Base-by-base conservation (phyloP, 2,888 invertebrate species). In the Chloroclysta siterata region DNA sequence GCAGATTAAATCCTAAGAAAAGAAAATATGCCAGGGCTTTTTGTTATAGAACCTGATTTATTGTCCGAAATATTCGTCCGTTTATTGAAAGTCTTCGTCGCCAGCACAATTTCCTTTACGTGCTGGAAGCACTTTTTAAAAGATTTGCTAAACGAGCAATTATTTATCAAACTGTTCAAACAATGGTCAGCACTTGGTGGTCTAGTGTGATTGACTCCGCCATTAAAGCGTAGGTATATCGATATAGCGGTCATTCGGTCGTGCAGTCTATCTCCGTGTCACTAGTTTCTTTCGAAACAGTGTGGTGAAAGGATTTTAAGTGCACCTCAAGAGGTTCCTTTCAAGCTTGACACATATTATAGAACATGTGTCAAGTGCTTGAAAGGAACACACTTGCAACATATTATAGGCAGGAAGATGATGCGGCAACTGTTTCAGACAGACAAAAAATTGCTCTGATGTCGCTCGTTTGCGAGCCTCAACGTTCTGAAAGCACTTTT, bases 81-180 rank as follows among this genome's bases (percentile, higher is more conserved):
- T 78, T 74, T 75, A 79, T 80, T 76, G 79, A 79, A 80, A 76
- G 75, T 67, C 71, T 70, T 64, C 65, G 65, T 73, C 63, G 60
- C 60, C 33, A 57, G 51, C 68, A 63, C 71, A 73, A 72, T 71
- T 74, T 72, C 70, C 69, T 70, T 72, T 72, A 71, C 67, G 65
- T 69, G 63, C 63, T 74, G 71, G 83, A 83, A 87, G 84, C 87
- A 81, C 82, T 89, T 87, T 88, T 88, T 87, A 86, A 87, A 53
- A 46, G 39, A 8, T 28, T 39, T 7, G 22, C 2, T 53, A 53
- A 33, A 54, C 36, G 57, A 39, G 53, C 53, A 59, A 52, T 47
- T 56, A n/a, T 46, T 29, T 29, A 29, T 48, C 14, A 14, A 41
- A 8, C 56, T 39, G 13, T 33, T 33, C 3, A 33, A 33, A 8